Base-by-base conservation (phyloP, 2,888 invertebrate species). In the Drosophila multiciliata region DNA sequence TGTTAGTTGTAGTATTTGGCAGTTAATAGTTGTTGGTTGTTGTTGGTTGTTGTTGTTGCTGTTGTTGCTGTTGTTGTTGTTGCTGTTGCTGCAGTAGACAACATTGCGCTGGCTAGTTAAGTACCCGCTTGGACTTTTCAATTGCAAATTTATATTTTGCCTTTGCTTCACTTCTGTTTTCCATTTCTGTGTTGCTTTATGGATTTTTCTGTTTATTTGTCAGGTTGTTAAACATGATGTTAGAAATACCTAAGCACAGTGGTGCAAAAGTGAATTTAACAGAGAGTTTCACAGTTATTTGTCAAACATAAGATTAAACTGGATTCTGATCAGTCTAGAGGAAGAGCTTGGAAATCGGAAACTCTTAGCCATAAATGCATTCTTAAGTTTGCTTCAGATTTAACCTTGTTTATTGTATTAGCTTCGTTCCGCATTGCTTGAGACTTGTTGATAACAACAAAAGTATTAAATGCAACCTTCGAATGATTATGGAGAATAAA, bases 51-150 rank as follows among this genome's bases (percentile, higher is more conserved):
- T 23, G 23, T 50, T 61, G 59, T 48, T 63, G 57, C 36, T 73
- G 59, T 32, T 72, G 50, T 53, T 66, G 49, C 26, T 58, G 57
- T 17, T 66, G 63, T 8, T 66, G 52, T 40, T 52, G 65, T 53
- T 67, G 72, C n/a, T 59, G 26, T 59, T 68, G 67, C 55, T 61
- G 72, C 70, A 62, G 49, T 48, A 53, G 71, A 73, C 78, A 58
- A 77, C 78, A 68, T 62, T 83, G 81, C 81, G 79, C 55, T 81
- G 83, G 82, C 75, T 80, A 85, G 74, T 71, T 76, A 72, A 70
- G 67, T 66, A 65, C 65, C 49, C 67, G 74, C 69, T 49, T 75
- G 60, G 69, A 78, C 78, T 83, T 83, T 83, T 86, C 87, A 86
- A 88, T 86, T 86, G 84, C 82, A 64, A 73, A 67, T 88, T 82